These are phyloP conservation scores for Colletes latitarsis DNA, from an alignment of 1,140 invertebrate species.

Conservation along the genomic window DNA sequence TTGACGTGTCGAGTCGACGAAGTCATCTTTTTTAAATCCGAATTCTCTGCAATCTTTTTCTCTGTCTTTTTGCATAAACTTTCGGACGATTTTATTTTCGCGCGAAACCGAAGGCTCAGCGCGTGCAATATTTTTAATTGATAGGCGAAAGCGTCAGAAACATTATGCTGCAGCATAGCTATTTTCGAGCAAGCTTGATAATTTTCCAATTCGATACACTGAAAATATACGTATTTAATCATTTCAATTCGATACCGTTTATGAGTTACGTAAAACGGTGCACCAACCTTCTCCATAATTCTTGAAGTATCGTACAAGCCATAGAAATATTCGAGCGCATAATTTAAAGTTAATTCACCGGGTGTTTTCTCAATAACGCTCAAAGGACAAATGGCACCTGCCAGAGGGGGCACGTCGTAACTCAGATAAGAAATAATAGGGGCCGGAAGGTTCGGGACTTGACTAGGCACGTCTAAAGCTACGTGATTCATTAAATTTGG, in stretches of 20 bases:
- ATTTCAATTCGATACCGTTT: neutral
- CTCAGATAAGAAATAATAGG: slow-evolving; percentile 77
- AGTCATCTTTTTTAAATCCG: slow-evolving; percentile 6
- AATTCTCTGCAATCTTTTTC: neutral
- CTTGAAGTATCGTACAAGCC: slow-evolving; percentile 81
- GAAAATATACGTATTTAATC: slow-evolving; percentile 13
- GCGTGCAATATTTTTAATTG: slow-evolving; percentile 78
- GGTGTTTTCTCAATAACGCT: slow-evolving; percentile 72
- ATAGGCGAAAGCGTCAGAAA: slow-evolving; percentile 75
- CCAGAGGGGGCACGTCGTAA: slow-evolving; percentile 74
- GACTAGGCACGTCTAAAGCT: slow-evolving; percentile 77
- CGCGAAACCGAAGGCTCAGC: slow-evolving; percentile 49
- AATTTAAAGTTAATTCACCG: slow-evolving; percentile 80
- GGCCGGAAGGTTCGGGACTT: slow-evolving; percentile 78
- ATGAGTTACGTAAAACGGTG: slow-evolving; percentile 8
- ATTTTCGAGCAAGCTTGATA: slow-evolving; percentile 80
- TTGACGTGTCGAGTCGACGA: slow-evolving; percentile 45
- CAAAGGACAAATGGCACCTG: slow-evolving; percentile 68
- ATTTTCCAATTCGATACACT: slow-evolving; percentile 78
- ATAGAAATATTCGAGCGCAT: slow-evolving; percentile 81
- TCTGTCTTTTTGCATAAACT: slow-evolving; percentile 1
- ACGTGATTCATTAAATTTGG: slow-evolving; percentile 75
- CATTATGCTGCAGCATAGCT: slow-evolving; percentile 77
- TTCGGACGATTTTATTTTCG: slow-evolving; percentile 29
- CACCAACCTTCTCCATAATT: slow-evolving; percentile 77